These are phyloP conservation scores for Apocheima hispidaria DNA, from an alignment of 2,888 invertebrate species.

Conservation along the genomic window DNA sequence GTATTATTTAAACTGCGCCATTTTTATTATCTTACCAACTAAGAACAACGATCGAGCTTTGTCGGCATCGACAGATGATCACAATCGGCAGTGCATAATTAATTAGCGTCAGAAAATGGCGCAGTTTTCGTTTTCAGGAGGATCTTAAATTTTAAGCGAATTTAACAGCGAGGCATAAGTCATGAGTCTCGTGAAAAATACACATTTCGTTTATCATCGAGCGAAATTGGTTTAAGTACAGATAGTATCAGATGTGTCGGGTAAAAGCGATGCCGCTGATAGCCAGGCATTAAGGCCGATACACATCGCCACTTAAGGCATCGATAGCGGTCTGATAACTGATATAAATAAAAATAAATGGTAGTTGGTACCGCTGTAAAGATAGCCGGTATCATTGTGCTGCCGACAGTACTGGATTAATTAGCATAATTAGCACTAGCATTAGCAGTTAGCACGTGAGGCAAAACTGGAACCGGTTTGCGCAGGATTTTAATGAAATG, in stretches of 20 bases:
- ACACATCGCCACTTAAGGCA: slow-evolving; percentile 78
- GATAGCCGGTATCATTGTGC: slow-evolving; percentile 63
- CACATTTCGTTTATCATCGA: slow-evolving; percentile 48
- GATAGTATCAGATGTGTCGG: slow-evolving; percentile 62
- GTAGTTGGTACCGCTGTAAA: slow-evolving; percentile 70
- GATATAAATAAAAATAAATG: slow-evolving; percentile 81
- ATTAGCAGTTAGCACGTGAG: background rate
- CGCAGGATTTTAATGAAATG: background rate
- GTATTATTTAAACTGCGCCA: too few relatives aligned
- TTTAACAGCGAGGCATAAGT: background rate
- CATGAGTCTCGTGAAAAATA: slow-evolving; percentile 14
- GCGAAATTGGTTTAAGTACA: slow-evolving; percentile 62
- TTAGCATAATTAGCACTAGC: background rate
- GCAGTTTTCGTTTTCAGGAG: too few relatives aligned
- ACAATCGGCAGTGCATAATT: too few relatives aligned
- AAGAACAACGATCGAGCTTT: too few relatives aligned
- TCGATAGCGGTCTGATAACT: slow-evolving; percentile 69
- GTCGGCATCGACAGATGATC: too few relatives aligned
- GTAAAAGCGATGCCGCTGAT: slow-evolving; percentile 73
- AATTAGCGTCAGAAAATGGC: too few relatives aligned
- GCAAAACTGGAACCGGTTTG: background rate
- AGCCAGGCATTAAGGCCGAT: slow-evolving; percentile 72
- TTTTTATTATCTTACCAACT: too few relatives aligned
- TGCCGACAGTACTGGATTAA: slow-evolving; percentile 53
- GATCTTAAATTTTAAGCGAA: background rate